Base-by-base conservation (phyloP, 37 sponge, comb jelly and placozoan species). In the Hexactinellida sp. region DNA sequence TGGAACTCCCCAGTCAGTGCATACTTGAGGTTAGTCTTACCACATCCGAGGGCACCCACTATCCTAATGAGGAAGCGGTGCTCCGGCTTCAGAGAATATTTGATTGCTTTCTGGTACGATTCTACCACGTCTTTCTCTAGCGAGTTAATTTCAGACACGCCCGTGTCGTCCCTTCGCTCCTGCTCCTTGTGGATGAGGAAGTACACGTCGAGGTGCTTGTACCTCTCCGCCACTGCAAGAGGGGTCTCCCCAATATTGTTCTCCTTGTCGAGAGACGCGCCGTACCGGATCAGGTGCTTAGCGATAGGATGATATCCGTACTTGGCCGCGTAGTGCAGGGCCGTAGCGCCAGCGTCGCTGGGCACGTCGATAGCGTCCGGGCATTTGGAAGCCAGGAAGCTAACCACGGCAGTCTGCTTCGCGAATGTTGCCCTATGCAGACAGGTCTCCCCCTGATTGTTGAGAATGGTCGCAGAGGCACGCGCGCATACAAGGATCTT, bases 371-470 rank as follows among this genome's bases (percentile, higher is more conserved):
- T 87, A 24, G 89, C 89, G 21, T 91, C 92, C 21, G 92, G 89
- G 71, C 89, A 87, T 86, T 41, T 55, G 88, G 90, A 90, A 24
- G 89, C 90, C 82, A 92, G 88, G 55, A 84, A 88, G 36, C 84
- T 88, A 47, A 89, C 89, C 36, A 84, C 63, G 10, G 88, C 88
- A 37, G 85, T 85, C 36, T 89, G 88, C 16, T 89, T 90, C 0
- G 88, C 90, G 0, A 92, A 88, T 84, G 90, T 54, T 0, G 92
- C 89, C 0, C 92, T 52, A 82, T 92, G 92, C 24, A 92, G 90
- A 47, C 92, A 92, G 1, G 92, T 92, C 84, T 92, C 92, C 39
- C 92, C 92, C 0, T 90, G 86, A 55, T 92, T 92, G 84, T 92
- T 92, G 37, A 88, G 38, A 51, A 89, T 88, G 19, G 92, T 89